These are phyloP conservation scores for Bettongia penicillata DNA, from an alignment of 2,113 vertebrate species.

Conservation along the genomic window DNA sequence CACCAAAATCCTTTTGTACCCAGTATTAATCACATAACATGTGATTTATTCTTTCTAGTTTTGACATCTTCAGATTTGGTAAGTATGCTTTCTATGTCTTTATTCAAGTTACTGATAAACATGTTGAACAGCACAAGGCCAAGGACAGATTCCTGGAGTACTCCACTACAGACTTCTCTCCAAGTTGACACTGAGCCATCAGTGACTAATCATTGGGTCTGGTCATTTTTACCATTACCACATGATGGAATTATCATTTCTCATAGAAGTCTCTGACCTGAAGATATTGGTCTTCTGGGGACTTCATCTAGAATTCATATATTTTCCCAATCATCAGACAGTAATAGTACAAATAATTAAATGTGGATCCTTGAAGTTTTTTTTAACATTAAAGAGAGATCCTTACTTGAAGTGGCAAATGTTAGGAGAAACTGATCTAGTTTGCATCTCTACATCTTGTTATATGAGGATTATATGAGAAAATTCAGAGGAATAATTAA, in stretches of 20 bases:
- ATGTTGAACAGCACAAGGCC: neutral
- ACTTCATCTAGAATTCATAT: neutral
- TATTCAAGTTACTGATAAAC: neutral
- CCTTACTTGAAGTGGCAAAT: neutral
- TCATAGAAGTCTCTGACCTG: neutral
- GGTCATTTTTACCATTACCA: neutral
- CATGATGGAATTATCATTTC: neutral
- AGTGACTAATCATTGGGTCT: neutral
- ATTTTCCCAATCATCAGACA: neutral
- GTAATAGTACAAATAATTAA: neutral
- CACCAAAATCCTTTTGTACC: neutral
- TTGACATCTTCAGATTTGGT: neutral
- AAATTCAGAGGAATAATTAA: neutral
- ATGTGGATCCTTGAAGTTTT: neutral
- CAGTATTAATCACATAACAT: neutral
- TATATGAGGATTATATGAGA: neutral
- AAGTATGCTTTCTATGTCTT: neutral
- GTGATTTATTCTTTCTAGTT: neutral
- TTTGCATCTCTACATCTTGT: neutral
- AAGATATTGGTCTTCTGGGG: neutral
- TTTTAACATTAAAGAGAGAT: neutral
- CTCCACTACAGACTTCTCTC: neutral
- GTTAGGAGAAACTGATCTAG: neutral
- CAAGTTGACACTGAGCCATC: neutral
- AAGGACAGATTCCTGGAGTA: neutral